Base-by-base conservation (phyloP, 2,797 vertebrate species). In the Lithobates pipiens region DNA sequence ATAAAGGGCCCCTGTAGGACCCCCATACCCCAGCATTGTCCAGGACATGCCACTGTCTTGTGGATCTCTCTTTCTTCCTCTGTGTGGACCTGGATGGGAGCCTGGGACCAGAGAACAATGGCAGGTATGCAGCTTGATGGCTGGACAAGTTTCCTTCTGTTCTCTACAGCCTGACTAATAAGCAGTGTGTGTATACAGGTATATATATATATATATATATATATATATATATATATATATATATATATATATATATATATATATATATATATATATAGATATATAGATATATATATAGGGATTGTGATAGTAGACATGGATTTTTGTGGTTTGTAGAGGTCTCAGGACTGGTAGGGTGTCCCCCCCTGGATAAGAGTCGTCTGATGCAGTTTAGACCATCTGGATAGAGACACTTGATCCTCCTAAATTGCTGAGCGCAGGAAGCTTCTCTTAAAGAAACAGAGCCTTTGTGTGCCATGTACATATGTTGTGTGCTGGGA, bases 391-490 rank as follows among this genome's bases (percentile, higher is more conserved):
- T 91, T 89, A 91, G 88, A 90, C 94, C 95, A 95, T 95, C 95
- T 96, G 95, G 94, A 93, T 86, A 82, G 91, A 88, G 94, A 93
- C 91, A 96, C 92, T 91, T 94, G 95, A 96, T 94, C 93, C 92
- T 85, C 86, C 83, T 80, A 85, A 91, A 91, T 91, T 77, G 86
- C 84, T 76, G 89, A 86, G 89, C 86, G 80, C 84, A 70, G 91
- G 90, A 91, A 90, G 89, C 89, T 46, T 54, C 65, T 85, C 87
- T 89, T 88, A 89, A 89, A 88, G 87, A 74, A 76, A 68, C 85
- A 78, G 83, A 2, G 39, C 39, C 46, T 78, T 61, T 11, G 27
- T 84, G 42, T 73, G 42, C 73, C 42, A 71, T 80, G 78, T 72
- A 80, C 78, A 80, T 80, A 80, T 80, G 78, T 15, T 72, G 29